Base-by-base conservation (phyloP, 2,113 vertebrate genomes). In the Cyprinodon tularosa region DNA sequence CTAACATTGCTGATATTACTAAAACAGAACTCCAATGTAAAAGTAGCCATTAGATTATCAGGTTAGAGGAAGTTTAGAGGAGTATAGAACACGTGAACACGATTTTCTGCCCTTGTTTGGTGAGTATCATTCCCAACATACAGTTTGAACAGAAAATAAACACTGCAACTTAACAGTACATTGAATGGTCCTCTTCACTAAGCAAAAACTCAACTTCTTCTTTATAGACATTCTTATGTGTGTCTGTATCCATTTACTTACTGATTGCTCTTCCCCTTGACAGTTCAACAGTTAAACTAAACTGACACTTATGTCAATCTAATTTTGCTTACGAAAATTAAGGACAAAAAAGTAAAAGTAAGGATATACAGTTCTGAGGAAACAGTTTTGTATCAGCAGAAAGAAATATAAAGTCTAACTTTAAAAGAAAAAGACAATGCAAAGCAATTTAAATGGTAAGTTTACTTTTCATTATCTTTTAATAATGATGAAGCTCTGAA, bases 141-240 rank as follows among this genome's bases (percentile, higher is more conserved):
- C 76, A 59, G 74, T 67, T 69, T 61, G 36, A 72, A 77, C 69
- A 78, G 71, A 80, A 29, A 63, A 78, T 53, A 80, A 72, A 78
- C 63, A 61, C 86, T 81, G 62, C 64, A 76, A 67, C 68, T 68
- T 38, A 71, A 63, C 77, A 79, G 67, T 37, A 60, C 62, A 82
- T 53, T 67, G 64, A 87, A 77, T 66, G 69, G 76, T 73, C 66
- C 66, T 62, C 78, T 74, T 84, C 77, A 72, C 45, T 15, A 44
- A 69, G 68, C 78, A 65, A 80, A 71, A 71, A 83, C 68, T 79
- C 77, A 80, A 74, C 64, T 47, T 81, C 77, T 85, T 59, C 72
- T 68, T 72, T 68, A 42, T 40, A 67, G 68, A 62, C 71, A 75
- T 42, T 42, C n/a, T 36, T 44, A 44, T 42, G 57, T 77, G 64